phyloP scores from a whole-genome alignment of 2,113 vertebrate species.

The Dissostichus mawsoni region DNA sequence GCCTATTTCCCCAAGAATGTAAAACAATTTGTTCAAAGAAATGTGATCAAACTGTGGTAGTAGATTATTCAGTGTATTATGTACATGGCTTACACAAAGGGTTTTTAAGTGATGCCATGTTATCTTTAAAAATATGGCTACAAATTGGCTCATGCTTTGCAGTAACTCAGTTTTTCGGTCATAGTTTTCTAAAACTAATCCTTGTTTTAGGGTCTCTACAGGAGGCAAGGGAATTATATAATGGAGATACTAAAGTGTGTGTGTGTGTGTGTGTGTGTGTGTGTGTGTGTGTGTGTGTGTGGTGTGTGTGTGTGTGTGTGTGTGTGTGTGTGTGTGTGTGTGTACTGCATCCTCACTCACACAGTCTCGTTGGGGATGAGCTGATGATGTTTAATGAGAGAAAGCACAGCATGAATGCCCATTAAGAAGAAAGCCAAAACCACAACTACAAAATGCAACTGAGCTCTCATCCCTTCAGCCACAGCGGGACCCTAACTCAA shows the following conservation, averaged over 20 bases:
- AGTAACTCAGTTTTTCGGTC: not conserved
- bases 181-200: not conserved
- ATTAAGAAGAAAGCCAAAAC: conserved; percentile 42
- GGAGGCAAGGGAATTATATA: conserved; percentile 5
- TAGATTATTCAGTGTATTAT: too few species aligned
- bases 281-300: not conserved
- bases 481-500: conserved; percentile 26
- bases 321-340: not conserved
- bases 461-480: conserved; percentile 32
- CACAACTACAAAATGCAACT: conserved; percentile 30
- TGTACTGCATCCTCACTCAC: conserved; percentile 2
- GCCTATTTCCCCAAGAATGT: too few species aligned
- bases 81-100: too few species aligned
- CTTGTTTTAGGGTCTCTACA: not conserved
- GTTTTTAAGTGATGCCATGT: too few species aligned
- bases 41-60: too few species aligned
- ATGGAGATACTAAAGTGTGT: not conserved
- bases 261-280: not conserved
- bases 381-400: conserved; percentile 59
- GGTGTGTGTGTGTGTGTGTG: not conserved
- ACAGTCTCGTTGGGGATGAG: conserved; percentile 39
- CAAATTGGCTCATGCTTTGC: not conserved
- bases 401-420: conserved; percentile 48
- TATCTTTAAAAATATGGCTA: too few species aligned
- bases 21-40: too few species aligned